Evolutionary conservation across 2,888 invertebrate species (phyloP).

Genomic region (Diarsia rubi): DNA sequence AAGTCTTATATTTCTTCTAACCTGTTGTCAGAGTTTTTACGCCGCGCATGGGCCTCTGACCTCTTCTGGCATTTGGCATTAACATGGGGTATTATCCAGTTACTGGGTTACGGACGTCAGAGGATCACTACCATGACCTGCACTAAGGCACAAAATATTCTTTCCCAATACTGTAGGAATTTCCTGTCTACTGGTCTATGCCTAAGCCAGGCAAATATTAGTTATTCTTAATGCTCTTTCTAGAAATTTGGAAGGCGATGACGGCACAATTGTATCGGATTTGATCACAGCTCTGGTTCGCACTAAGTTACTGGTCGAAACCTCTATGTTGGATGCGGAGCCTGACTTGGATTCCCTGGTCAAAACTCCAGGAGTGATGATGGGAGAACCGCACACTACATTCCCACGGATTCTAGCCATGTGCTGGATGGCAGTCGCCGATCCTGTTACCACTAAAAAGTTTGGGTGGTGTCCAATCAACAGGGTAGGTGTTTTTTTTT

Average conservation of each 20-base stretch:
- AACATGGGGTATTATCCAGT: background rate
- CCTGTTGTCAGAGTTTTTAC: no score
- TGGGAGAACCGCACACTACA: constrained; percentile 83
- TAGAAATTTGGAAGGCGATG: constrained; percentile 85
- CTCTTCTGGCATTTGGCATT: no score
- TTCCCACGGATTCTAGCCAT: constrained; percentile 83
- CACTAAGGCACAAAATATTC: background rate
- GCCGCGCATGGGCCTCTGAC: no score
- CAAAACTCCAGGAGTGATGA: constrained; percentile 81
- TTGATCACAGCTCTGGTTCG: constrained; percentile 78
- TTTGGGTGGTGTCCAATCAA: constrained; percentile 83
- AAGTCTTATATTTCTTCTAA: no score
- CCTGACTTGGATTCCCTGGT: constrained; percentile 82
- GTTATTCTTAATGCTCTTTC: background rate
- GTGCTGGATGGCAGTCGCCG: constrained; percentile 82
- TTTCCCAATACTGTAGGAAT: background rate
- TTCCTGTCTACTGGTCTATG: background rate
- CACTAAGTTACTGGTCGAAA: constrained; percentile 80
- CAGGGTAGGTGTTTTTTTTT: constrained; percentile 70
- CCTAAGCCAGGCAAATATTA: background rate
- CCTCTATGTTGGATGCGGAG: constrained; percentile 80
- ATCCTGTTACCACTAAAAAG: constrained; percentile 76
- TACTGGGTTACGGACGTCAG: background rate
- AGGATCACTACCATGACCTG: background rate
- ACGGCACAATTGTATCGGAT: constrained; percentile 76